Conservation (phyloP, 2,888 invertebrate genomes). For the Chrysomela aeneicollis region DNA sequence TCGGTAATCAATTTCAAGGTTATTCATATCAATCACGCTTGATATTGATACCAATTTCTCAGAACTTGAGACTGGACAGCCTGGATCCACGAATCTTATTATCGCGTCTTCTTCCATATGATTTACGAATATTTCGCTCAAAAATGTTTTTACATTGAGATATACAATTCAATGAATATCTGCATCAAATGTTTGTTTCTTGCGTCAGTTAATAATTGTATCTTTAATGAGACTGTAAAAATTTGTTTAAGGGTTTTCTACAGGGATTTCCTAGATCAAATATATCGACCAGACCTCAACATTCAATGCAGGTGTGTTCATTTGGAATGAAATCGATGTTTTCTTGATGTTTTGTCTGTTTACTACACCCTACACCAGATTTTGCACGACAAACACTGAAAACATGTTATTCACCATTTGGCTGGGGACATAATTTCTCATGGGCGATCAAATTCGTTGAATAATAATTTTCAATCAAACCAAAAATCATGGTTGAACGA, state of each 20-base stretch:
- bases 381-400: conserved; percentile 4
- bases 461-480: too few relatives aligned
- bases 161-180: neutral
- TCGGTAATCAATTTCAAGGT: neutral
- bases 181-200: neutral
- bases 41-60: too few relatives aligned
- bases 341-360: neutral
- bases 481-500: too few relatives aligned
- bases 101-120: too few relatives aligned
- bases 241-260: conserved; percentile 61
- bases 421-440: neutral
- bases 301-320: conserved; percentile 63
- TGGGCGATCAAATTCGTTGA: too few relatives aligned
- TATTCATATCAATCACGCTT: neutral
- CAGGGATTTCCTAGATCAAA: conserved; percentile 63
- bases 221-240: conserved; percentile 6
- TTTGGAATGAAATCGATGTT: conserved; percentile 17
- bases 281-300: conserved; percentile 61
- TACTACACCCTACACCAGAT: neutral
- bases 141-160: too few relatives aligned
- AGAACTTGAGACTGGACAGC: too few relatives aligned
- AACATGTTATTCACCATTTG: too few relatives aligned
- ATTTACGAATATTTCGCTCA: too few relatives aligned
- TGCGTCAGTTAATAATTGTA: neutral
- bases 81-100: too few relatives aligned